Evolutionary conservation across 2,888 invertebrate species (phyloP), one percentile per base, ranked within the genome.

Genomic region (Papilio protenor): DNA sequence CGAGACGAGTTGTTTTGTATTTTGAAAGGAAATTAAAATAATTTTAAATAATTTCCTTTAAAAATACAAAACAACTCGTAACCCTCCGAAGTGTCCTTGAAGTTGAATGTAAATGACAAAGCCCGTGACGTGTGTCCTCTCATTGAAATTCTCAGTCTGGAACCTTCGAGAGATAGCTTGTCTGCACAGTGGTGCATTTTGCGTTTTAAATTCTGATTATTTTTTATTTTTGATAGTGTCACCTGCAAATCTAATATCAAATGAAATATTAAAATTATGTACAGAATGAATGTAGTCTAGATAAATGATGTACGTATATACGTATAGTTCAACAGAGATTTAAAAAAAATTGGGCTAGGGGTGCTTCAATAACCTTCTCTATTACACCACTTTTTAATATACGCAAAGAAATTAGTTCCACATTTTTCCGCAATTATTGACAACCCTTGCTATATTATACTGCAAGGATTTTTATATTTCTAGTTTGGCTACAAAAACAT

Each of bases 41-140:
- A 33, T 33, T 33, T 33, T 33, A 11, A 10, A 4, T 57, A 59
- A 23, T 59, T 18, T 59, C 23, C 23, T 59, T 59, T 59, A 12
- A 21, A 59, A 59, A 59, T 59, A 59, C 14, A 23, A 59, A 59
- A 59, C 23, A 49, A 59, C 59, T 59, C 59, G 59, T 23, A 59
- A 23, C n/a, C 21, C 23, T 23, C 14, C 21, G 59, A 23, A 23
- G 23, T 59, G 59, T 11, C 11, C 23, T 59, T 21, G 23, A 59
- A 23, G 23, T 59, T 18, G 59, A 23, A 10, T 59, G 59, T 59
- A 23, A 59, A 59, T 59, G 59, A 59, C 59, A 14, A 23, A 14
- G 23, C 23, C 23, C 59, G 59, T 59, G 59, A 59, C 23, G 12
- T 14, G 21, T 12, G 59, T 59, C 59, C 1, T 59, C 59, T 23